Evolutionary conservation across 2,888 invertebrate genomes (phyloP), one percentile per base, ranked within the genome.

Genomic region (Spialia ferax): DNA sequence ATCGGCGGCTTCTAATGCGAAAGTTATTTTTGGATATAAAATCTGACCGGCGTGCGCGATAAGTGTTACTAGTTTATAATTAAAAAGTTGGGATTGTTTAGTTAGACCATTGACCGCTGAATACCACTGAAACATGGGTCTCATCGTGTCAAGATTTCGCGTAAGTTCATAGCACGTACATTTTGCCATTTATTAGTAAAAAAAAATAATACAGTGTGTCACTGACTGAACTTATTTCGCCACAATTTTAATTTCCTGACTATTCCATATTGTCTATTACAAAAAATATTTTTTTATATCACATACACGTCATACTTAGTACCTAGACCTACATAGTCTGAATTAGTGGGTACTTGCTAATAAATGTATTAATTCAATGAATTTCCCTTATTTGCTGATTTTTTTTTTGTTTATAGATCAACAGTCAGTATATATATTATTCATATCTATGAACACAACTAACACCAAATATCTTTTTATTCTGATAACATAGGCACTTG

Each of bases 111-210:
- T 26, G 20, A 60, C 60, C 42, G 42, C 29, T 15, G n/a, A 48
- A 38, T 50, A 15, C 26, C 38, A 54, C 63, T 67, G 70, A 73
- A 89, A 88, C 79, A 96, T 96, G 96, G 96, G 96, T 74, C 88
- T 95, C 69, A 94, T 96, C 75, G 89, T 96, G 85, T 95, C 95
- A 72, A 95, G 95, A 93, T 95, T 96, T 91, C 94, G 95, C 85
- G 96, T 96, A 89, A 95, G 95, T 94, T 82, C 56, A 50, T 52
- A 11, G 3, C 8, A 2, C 48, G 18, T 50, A n/a, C 6, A 50
- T 11, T 22, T 45, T 45, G 18, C 45, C 45, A n/a, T n/a, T n/a
- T n/a, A n/a, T 45, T 45, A 15, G 42, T 42, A 18, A n/a, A n/a
- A n/a, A 38, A n/a, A 38, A 38, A 38, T n/a, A 38, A n/a, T 6